phyloP scores from a whole-genome alignment of 1,140 invertebrate genomes.

The Aphaenogaster rudis region DNA sequence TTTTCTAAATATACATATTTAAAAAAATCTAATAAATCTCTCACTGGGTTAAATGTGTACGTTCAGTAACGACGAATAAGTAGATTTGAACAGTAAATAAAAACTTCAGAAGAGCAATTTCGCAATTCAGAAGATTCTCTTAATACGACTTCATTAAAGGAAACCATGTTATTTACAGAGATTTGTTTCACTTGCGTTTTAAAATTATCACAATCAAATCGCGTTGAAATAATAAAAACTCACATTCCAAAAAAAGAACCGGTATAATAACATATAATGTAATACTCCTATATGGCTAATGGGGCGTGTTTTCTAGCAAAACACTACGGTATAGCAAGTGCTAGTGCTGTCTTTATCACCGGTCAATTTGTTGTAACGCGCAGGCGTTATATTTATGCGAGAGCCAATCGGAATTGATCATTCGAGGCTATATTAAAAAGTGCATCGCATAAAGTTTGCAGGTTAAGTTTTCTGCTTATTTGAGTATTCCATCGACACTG shows the following conservation, averaged over 20 bases:
- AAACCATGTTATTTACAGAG: neutral
- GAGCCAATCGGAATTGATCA: too few relatives aligned
- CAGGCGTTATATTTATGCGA: too few relatives aligned
- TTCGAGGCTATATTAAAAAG: too few relatives aligned
- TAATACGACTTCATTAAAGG: neutral
- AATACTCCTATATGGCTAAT: too few relatives aligned
- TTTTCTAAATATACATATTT: constrained; percentile 28
- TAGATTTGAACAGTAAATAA: neutral
- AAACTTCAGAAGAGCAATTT: neutral
- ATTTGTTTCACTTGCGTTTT: neutral
- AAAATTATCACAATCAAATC: neutral
- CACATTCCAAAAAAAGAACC: neutral
- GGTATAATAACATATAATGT: neutral
- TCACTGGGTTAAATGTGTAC: constrained; percentile 4
- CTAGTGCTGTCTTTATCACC: too few relatives aligned
- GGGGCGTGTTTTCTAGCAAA: too few relatives aligned
- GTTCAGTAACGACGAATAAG: neutral
- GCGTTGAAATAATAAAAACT: neutral
- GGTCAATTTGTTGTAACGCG: too few relatives aligned
- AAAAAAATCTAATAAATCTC: constrained; percentile 44
- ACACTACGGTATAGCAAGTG: too few relatives aligned
- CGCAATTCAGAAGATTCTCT: neutral
- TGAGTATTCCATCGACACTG: too few relatives aligned
- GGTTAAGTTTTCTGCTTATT: too few relatives aligned
- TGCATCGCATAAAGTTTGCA: too few relatives aligned